Base-by-base conservation (phyloP, 1,140 invertebrate genomes). In the Drosophila neocordata region DNA sequence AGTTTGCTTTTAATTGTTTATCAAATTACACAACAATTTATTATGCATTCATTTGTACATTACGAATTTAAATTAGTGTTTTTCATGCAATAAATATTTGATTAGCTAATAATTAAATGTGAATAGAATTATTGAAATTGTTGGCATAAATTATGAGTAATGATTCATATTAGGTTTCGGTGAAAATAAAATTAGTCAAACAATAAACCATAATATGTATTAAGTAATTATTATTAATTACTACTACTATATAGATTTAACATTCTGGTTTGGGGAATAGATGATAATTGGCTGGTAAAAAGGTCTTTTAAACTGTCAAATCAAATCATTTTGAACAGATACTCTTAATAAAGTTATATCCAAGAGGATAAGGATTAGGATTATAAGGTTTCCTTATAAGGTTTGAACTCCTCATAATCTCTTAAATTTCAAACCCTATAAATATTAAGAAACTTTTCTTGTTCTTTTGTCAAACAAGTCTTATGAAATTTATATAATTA, bases 81-180 rank as follows among this genome's bases (percentile, higher is more conserved):
- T 27, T 34, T 13, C 31, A 15, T 15, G 8, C 18, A 15, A 20
- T 48, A 48, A 56, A 56, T 56, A 56, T 56, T 56, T 56, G 24
- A 56, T 56, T 34, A 56, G 53, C 53, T 56, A 56, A 56, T 56
- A 48, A 48, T 48, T 48, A 48, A 48, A 48, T 20, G 15, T 48
- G 9, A 48, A 48, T 8, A 48, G 41, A 48, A 20, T 20, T 48
- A 48, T 48, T 20, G 15, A 48, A 48, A 20, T 9, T 48, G 41
- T 48, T 15, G 11, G 41, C 41, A 48, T 48, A 48, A 48, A 48
- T 48, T 20, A 48, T 48, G 41, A 11, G 5, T 2, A 20, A 48
- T 48, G 18, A 48, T 48, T 48, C 8, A 48, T 48, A 48, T 48
- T 11, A 9, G 11, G n/a, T 48, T 20, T 48, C 8, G 18, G 15